Evolutionary conservation across 2,113 vertebrate species (phyloP), one percentile per base, ranked within the genome.

Genomic region (Puntigrus tetrazona): DNA sequence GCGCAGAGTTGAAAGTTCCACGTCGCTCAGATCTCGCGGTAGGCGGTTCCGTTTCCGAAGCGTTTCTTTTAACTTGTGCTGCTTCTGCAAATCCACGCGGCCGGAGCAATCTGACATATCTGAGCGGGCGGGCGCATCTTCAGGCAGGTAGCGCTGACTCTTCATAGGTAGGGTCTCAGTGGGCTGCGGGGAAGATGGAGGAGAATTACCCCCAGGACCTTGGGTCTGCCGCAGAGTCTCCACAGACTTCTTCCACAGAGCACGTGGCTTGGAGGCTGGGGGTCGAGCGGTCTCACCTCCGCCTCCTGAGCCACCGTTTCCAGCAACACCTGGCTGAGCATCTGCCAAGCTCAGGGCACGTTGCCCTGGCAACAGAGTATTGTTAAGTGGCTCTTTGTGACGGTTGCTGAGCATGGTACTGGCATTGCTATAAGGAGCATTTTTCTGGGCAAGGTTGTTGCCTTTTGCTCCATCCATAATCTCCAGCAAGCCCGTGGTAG

Each of bases 181-280:
- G 0, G 88, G 86, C 0, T 6, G 95, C 87, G 80, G 89, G 82
- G 0, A 84, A 89, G 9, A 95, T 92, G 4, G 86, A 5, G 13
- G 89, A 86, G 0, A 92, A 89, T 5, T 87, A 77, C 43, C 90
- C 88, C 27, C 92, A 2, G 94, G 88, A 0, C 93, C 93, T 78
- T 96, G 97, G 45, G 94, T 95, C 86, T 98, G 97, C 29, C 95
- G 95, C 41, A 99, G 86, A 0, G 97, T 98, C 74, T 99, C 98
- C 36, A 99, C 94, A 0, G 97, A 98, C 84, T 99, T 99, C 92
- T 93, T 98, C 98, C 97, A 99, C 75, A 99, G 94, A 72, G 96
- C 96, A 67, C 97, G 93, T 0, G 97, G 95, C 55, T 97, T 95
- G 6, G 97, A 97, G 65, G 93, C 91, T 0, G 92, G 1, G 85